A percentile compares a stretch with the other conserved stretches of the same genome.
These are phyloP conservation scores for Scolopax bukidnonensis DNA, from an alignment of 2,797 vertebrate species.

Conservation along the genomic window DNA sequence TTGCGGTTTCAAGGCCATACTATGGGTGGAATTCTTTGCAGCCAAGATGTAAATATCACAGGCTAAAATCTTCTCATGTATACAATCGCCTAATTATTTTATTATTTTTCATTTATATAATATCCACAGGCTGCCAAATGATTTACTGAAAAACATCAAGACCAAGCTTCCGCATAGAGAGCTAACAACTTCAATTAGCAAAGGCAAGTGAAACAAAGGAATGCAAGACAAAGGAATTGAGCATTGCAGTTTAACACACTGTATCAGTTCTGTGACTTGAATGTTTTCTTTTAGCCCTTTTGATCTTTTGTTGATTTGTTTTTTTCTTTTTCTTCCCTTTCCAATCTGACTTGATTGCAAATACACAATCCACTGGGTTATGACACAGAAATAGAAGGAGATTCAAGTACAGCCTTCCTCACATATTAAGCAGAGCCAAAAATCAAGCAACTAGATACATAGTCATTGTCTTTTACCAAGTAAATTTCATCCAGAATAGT, in stretches of 20 bases:
- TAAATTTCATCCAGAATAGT: background rate
- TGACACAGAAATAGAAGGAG: background rate
- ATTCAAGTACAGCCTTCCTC: background rate
- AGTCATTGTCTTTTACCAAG: background rate
- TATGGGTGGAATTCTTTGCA: background rate
- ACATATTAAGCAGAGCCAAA: background rate
- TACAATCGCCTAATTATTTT: background rate
- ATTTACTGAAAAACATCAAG: constrained; percentile 8
- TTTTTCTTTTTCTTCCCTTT: background rate
- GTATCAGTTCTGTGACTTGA: background rate
- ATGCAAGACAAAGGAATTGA: background rate
- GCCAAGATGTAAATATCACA: background rate
- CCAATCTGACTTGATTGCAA: background rate
- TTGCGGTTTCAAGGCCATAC: background rate
- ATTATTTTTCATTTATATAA: background rate
- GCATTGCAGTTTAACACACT: background rate
- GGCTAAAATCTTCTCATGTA: background rate
- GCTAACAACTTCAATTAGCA: background rate
- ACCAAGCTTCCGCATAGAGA: background rate
- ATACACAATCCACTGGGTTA: background rate
- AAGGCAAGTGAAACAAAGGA: constrained; percentile 7
- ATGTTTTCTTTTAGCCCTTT: constrained; percentile 16
- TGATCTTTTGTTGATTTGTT: background rate
- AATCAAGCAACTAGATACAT: background rate
- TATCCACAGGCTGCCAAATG: background rate